These are phyloP conservation scores for Oscheius myriophilus DNA, from an alignment of 2,888 invertebrate genomes.

Conservation along the genomic window DNA sequence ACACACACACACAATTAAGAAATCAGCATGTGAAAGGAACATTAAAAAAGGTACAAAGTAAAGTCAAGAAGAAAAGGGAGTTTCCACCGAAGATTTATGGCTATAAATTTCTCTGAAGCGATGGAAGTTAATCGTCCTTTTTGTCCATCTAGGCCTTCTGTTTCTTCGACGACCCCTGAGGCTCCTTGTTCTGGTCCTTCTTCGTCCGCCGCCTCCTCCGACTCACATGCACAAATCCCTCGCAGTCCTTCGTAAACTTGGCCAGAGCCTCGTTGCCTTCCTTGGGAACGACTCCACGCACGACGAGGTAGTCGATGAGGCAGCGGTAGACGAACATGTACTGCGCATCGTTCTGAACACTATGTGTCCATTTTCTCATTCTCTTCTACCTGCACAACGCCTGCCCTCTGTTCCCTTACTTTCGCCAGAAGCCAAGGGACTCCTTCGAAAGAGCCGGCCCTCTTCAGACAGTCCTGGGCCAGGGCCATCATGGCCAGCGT, in stretches of 20 bases:
- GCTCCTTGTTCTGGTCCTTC: no score
- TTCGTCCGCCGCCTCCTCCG: no score
- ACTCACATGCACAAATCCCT: conserved; percentile 14
- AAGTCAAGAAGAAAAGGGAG: no score
- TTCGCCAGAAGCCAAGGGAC: conserved; percentile 32
- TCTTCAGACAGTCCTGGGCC: conserved; percentile 1
- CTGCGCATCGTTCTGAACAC: conserved; percentile 45
- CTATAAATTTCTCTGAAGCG: no score
- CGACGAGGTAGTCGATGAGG: conserved; percentile 42
- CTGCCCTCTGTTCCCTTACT: conserved; percentile 43
- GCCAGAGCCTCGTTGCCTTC: not conserved
- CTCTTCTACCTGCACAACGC: conserved; percentile 17
- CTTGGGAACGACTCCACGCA: conserved; percentile 11
- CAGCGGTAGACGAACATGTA: conserved; percentile 55
- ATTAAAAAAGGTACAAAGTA: no score
- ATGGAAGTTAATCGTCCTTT: no score
- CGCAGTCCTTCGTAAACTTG: conserved; percentile 13
- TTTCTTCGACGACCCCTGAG: no score
- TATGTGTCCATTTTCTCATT: no score
- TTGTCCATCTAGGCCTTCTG: no score
- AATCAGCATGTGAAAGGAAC: no score
- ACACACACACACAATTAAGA: no score
- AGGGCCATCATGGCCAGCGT: not conserved
- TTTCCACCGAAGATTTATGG: no score
- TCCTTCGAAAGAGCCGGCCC: conserved; percentile 27